Conservation (phyloP, 1,140 invertebrate genomes). For the Conus betulinus region DNA sequence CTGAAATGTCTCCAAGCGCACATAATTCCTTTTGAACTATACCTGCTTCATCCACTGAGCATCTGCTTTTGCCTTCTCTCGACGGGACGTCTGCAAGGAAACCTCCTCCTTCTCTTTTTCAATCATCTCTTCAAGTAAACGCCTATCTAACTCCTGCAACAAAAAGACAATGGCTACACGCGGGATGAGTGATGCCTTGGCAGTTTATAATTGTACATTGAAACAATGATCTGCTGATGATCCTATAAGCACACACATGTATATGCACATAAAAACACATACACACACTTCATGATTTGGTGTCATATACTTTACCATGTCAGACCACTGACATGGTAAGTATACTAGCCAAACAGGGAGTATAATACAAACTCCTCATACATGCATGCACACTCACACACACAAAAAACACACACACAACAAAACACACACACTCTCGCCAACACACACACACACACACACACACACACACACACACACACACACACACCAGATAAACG, state of each 20-base stretch:
- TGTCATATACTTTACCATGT: no score
- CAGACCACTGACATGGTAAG: background rate
- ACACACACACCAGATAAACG: background rate
- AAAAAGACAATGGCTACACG: background rate
- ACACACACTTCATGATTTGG: background rate
- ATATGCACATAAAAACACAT: background rate
- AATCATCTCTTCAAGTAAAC: constrained; percentile 67
- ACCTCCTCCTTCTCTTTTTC: constrained; percentile 66
- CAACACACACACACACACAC: background rate
- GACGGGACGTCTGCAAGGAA: constrained; percentile 63
- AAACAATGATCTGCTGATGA: no score
- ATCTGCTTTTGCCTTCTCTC: constrained; percentile 71
- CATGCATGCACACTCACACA: no score
- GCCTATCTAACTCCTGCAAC: constrained; percentile 68
- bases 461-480: background rate
- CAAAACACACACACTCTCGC: background rate
- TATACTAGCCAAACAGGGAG: no score
- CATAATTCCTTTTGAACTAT: background rate
- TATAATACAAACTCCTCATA: no score
- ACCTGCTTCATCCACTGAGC: constrained; percentile 75
- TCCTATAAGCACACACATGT: background rate
- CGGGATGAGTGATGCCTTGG: no score
- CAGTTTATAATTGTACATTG: no score
- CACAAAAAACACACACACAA: no score
- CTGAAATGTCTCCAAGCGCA: no score